Conservation (phyloP, 2,888 invertebrate genomes). For the Orgyia antiqua region DNA sequence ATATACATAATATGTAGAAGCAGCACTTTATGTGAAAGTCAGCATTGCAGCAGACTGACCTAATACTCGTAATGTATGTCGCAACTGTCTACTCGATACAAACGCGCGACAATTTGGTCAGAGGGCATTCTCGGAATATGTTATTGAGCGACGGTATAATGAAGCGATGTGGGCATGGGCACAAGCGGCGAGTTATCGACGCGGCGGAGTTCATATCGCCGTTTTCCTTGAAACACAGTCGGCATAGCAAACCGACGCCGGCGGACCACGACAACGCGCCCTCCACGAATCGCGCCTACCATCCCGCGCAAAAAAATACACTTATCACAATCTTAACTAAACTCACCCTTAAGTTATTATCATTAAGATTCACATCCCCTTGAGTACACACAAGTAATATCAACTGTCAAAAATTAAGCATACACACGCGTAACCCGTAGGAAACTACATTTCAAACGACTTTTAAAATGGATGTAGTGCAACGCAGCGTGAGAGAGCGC, state of each 20-base stretch:
- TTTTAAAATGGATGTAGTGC: constrained; percentile 68
- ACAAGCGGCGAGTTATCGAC: constrained; percentile 38
- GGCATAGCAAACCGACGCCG: constrained; percentile 39
- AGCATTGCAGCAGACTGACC: constrained; percentile 46
- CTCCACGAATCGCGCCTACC: constrained; percentile 60
- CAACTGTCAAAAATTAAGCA: constrained; percentile 79
- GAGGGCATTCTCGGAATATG: constrained; percentile 40
- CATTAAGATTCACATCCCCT: constrained; percentile 58
- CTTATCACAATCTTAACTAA: constrained; percentile 40
- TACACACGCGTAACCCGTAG: constrained; percentile 69
- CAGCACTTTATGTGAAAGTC: constrained; percentile 45
- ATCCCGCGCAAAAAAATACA: constrained; percentile 74
- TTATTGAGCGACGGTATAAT: constrained; percentile 35
- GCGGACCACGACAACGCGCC: constrained; percentile 52
- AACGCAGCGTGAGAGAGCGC: constrained; percentile 56
- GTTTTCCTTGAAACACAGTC: constrained; percentile 67
- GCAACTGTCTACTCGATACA: constrained; percentile 30
- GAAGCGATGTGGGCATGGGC: constrained; percentile 37
- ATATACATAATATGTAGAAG: too few species aligned
- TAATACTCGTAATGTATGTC: constrained; percentile 36
- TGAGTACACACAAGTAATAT: constrained; percentile 54
- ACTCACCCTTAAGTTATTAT: constrained; percentile 50
- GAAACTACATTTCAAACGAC: constrained; percentile 66
- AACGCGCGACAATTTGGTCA: constrained; percentile 25
- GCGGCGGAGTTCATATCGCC: constrained; percentile 43